Evolutionary conservation across 1,140 invertebrate genomes (phyloP).

Genomic region (Lepidotrigona ventralis): DNA sequence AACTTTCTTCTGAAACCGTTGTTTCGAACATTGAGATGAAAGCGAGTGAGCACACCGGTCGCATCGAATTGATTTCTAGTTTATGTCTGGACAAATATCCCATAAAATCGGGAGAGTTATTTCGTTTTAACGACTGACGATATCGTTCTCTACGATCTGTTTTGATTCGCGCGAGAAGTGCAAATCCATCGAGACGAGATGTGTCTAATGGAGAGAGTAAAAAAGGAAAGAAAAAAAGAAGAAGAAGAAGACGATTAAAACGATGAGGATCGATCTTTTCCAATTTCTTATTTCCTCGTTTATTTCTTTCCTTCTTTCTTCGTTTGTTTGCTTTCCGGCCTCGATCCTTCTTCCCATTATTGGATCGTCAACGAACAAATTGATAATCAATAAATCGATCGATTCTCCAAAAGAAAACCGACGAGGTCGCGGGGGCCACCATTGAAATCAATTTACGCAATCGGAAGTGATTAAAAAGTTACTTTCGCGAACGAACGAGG

Average conservation of each 20-base stretch:
- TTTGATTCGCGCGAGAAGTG: neutral
- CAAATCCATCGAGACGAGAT: no score
- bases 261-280: neutral
- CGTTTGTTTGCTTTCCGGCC: neutral
- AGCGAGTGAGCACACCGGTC: neutral
- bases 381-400: slow-evolving; percentile 64
- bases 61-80: slow-evolving; percentile 34
- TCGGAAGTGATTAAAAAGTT: slow-evolving; percentile 52
- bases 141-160: neutral
- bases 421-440: neutral
- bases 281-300: neutral
- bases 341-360: neutral
- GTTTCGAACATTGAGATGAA: neutral
- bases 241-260: neutral
- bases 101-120: slow-evolving; percentile 31
- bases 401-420: slow-evolving; percentile 32
- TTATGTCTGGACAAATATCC: slow-evolving; percentile 47
- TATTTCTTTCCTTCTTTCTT: neutral
- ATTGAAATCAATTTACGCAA: slow-evolving; percentile 58
- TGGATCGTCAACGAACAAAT: slow-evolving; percentile 47
- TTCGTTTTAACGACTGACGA: slow-evolving; percentile 27
- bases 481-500: slow-evolving; percentile 1
- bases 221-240: neutral
- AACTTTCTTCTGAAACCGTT: neutral
- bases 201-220: neutral